Base-by-base conservation (phyloP, 2,888 invertebrate species). In the Camptogramma bilineatum region DNA sequence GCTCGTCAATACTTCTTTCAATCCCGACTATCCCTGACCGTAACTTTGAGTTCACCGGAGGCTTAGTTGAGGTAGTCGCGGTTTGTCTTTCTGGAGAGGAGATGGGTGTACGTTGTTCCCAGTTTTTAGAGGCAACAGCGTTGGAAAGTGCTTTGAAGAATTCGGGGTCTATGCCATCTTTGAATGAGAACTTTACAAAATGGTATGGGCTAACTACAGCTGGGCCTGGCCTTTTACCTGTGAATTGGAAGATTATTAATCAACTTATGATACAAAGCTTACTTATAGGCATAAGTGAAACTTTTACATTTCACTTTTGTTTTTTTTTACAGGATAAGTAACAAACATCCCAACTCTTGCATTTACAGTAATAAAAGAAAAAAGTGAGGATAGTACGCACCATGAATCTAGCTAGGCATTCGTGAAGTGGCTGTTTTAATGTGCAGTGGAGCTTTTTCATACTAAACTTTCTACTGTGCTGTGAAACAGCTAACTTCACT, bases 21-120 rank as follows among this genome's bases (percentile, higher is more conserved):
- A 99, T 99, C 1, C 99, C 99, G 50, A 97, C 97, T 78, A 99
- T 99, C 52, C 99, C 99, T 8, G 96, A 96, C 54, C 97, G 93
- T 50, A 96, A 94, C 86, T 96, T 96, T 55, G 96, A 96, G 71
- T 83, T 90, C 0, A 92, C 87, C 10, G 87, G 84, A 50, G 80
- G 70, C 62, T 79, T 85, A 4, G 82, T 73, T 10, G 80, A 65
- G 31, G 70, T 83, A 44, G 83, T 82, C 9, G 80, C 16, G 16
- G 31, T 10, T 47, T 56, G 68, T 64, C 66, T 79, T 0, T 74
- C 53, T 9, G 81, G 72, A 53, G 86, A 80, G 16, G 80, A 59
- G 19, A 78, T 24, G 46, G 81, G 80, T 21, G 86, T 81, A 63
- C 77, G 76, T 13, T 86, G 85, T 78, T 95, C 95, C 97, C 96